Conservation (phyloP, 2,113 vertebrate genomes). For the Apteryx owenii region DNA sequence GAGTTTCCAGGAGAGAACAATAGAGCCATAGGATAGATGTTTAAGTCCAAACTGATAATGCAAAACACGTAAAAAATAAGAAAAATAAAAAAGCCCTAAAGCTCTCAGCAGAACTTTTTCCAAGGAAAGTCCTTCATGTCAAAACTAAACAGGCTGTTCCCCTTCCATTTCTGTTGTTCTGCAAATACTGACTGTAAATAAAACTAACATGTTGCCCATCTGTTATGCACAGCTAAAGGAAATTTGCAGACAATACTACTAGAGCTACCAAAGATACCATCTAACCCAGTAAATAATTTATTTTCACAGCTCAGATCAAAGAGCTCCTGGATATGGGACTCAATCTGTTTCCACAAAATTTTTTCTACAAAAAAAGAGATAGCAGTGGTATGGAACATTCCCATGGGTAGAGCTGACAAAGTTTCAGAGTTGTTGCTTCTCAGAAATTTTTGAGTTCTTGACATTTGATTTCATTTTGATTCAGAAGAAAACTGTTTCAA, state of each 20-base stretch:
- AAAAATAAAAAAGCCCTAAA: not conserved
- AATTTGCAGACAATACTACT: conserved; percentile 18
- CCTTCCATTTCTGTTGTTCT: not conserved
- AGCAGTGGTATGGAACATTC: not conserved
- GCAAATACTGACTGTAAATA: not conserved
- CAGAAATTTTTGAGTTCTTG: not conserved
- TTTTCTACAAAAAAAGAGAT: not conserved
- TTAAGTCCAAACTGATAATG: conserved; percentile 19
- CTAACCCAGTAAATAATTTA: conserved; percentile 25
- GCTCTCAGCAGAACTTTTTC: conserved; percentile 13
- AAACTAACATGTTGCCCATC: not conserved
- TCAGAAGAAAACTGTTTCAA: not conserved
- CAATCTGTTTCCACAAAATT: not conserved
- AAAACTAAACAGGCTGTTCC: not conserved
- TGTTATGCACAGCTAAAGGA: conserved; percentile 2
- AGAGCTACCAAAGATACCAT: conserved; percentile 26
- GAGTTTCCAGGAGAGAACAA: conserved; percentile 59
- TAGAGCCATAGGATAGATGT: not conserved
- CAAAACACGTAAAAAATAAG: not conserved
- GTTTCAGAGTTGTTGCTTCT: not conserved
- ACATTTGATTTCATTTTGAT: not conserved
- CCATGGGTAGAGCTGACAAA: not conserved
- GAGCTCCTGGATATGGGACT: not conserved
- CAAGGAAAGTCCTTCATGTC: conserved; percentile 6
- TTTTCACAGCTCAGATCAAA: conserved; percentile 57